Evolutionary conservation across 1,140 invertebrate genomes (phyloP), one percentile per base, ranked within the genome.

Genomic region (Pollicipes pollicipes): DNA sequence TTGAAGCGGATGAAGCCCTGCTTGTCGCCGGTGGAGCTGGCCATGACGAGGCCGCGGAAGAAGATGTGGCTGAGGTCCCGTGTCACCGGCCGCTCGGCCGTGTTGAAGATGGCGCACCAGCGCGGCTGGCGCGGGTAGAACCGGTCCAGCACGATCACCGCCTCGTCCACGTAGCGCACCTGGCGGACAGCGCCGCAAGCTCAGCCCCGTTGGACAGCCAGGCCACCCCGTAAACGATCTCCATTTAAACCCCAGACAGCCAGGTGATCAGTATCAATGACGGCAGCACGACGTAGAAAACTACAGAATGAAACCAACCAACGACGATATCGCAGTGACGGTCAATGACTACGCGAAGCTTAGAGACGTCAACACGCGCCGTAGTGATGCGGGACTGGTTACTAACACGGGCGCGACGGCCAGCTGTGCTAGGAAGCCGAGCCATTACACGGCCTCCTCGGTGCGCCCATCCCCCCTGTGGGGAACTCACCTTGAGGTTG

Each of bases 41-140:
- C 83, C 45, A 90, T 81, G 28, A 88, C 83, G n/a, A 83, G 82
- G 3, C 89, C 89, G 68, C 87, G 87, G 74, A 89, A 91, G 77
- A 88, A 88, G 75, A 87, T 83, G 1, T 83, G 83, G 0, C 88
- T 88, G 21, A 90, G 81, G 80, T 90, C 88, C 70, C 85, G 84
- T 0, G 81, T 83, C 66, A 86, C 82, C 17, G 80, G 80, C 3
- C 76, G 76, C 21, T 77, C 80, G 0, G 86, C 87, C 13, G 90
- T 80, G 80, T 90, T 90, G 2, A 84, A 84, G 0, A 90, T 83
- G 67, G 88, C 84, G 0, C 88, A 86, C 75, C 86, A 90, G 2
- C 87, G 85, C 76, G 88, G 87, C 70, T 88, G 82, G 27, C 89
- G 82, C 8, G 89, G 88, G 78, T 88, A 90, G 82, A 84, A 88